Percentiles rank a stretch among this genome's conserved stretches.
phyloP scores from a whole-genome alignment of 2,888 invertebrate species.

The Syrphus vitripennis region DNA sequence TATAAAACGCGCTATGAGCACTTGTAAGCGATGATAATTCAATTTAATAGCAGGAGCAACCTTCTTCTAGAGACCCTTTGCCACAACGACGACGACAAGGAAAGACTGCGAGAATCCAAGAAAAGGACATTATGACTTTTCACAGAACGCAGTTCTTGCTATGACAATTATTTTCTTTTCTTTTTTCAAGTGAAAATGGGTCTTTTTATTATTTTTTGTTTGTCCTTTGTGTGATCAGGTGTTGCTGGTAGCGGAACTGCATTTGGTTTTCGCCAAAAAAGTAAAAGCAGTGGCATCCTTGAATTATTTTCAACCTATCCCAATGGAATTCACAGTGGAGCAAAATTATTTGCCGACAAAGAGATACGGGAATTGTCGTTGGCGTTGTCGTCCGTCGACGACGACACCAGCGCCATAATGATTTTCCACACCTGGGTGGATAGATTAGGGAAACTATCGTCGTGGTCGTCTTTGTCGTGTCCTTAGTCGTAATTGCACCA shows the following conservation, averaged over 20 bases:
- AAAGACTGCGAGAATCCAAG: background rate
- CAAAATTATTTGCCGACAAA: slow-evolving; percentile 57
- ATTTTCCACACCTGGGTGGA: slow-evolving; percentile 65
- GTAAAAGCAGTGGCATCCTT: slow-evolving; percentile 24
- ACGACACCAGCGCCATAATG: too few relatives aligned
- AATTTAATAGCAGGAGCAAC: slow-evolving; percentile 50
- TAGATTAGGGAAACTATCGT: slow-evolving; percentile 52
- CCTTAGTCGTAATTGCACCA: slow-evolving; percentile 61
- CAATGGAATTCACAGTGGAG: slow-evolving; percentile 23
- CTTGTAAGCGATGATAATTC: slow-evolving; percentile 69
- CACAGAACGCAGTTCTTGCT: too few relatives aligned
- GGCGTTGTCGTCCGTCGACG: slow-evolving; percentile 9
- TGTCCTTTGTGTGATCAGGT: slow-evolving; percentile 32
- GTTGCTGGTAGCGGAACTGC: slow-evolving; percentile 44
- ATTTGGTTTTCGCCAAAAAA: slow-evolving; percentile 53
- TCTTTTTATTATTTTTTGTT: background rate
- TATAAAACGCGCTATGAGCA: slow-evolving; percentile 66
- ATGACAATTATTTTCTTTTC: slow-evolving; percentile 48
- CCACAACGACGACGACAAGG: slow-evolving; percentile 5
- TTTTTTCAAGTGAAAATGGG: slow-evolving; percentile 5
- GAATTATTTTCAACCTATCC: slow-evolving; percentile 10
- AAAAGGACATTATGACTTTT: slow-evolving; percentile 47
- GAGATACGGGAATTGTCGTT: slow-evolving; percentile 55
- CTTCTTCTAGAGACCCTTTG: slow-evolving; percentile 8
- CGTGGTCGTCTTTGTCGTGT: slow-evolving; percentile 22